Percentiles rank a stretch among this genome's conserved stretches.
These are phyloP conservation scores for Tauraco hartlaubi DNA, from an alignment of 2,797 vertebrate genomes.

Conservation along the genomic window DNA sequence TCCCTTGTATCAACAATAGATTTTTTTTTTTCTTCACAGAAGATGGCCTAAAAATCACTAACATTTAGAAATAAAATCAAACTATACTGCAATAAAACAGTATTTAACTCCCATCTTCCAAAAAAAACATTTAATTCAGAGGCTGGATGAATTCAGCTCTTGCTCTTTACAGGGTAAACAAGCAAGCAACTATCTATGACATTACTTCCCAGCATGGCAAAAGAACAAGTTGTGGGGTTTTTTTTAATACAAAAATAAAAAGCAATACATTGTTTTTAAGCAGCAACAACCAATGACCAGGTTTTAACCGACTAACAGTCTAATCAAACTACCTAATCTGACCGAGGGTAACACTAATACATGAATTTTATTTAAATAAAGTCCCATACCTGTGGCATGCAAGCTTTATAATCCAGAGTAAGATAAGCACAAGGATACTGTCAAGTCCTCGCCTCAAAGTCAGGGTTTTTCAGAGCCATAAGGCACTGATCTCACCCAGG, in stretches of 20 bases:
- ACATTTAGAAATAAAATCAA: not conserved
- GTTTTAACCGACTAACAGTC: not conserved
- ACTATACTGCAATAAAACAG: not conserved
- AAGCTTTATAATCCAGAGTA: not conserved
- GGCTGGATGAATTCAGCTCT: not conserved
- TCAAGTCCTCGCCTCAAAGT: accelerated
- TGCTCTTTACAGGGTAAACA: not conserved
- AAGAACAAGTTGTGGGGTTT: not conserved
- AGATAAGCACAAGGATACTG: not conserved
- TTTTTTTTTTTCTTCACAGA: not conserved
- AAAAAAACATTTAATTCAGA: not conserved
- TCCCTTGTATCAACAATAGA: not conserved
- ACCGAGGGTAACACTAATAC: not conserved
- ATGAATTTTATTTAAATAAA: not conserved
- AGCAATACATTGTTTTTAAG: not conserved
- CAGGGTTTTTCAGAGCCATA: not conserved
- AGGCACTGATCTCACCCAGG: accelerated
- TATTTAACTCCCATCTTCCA: not conserved
- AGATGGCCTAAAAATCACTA: not conserved
- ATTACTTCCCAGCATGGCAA: not conserved
- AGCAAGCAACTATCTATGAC: not conserved
- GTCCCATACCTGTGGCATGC: too few relatives aligned
- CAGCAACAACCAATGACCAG: not conserved
- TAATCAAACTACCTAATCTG: not conserved
- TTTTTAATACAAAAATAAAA: not conserved